These are phyloP conservation scores for Sciurus carolinensis DNA, from an alignment of 2,797 vertebrate species.

Conservation along the genomic window DNA sequence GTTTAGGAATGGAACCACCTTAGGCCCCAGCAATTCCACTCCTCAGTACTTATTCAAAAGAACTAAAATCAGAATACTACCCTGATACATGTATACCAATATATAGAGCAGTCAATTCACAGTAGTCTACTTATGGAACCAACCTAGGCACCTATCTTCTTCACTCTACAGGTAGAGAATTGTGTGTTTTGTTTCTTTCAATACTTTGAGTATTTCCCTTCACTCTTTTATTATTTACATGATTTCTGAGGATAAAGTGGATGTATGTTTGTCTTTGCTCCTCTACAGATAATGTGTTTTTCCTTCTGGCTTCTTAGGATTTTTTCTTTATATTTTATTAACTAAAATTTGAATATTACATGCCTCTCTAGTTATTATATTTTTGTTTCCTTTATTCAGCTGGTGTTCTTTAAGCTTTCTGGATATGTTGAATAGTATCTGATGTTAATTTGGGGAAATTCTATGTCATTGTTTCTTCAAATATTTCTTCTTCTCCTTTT, in stretches of 20 bases:
- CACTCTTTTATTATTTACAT: background rate
- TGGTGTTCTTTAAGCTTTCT: background rate
- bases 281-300: too few species aligned
- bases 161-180: too few species aligned
- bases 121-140: too few species aligned
- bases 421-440: background rate
- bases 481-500: background rate
- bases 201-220: background rate
- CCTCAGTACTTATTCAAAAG: too few species aligned
- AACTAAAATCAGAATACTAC: too few species aligned
- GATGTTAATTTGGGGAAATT: background rate
- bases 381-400: background rate
- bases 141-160: too few species aligned
- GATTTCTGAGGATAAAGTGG: background rate
- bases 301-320: background rate
- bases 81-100: too few species aligned
- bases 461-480: background rate
- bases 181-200: too few species aligned
- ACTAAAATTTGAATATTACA: background rate
- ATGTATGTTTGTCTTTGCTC: background rate
- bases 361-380: background rate
- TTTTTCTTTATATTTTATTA: background rate
- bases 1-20: too few species aligned
- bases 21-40: too few species aligned
- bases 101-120: too few species aligned